Evolutionary conservation across 2,797 vertebrate species (phyloP), one percentile per base, ranked within the genome.

Genomic region (Tachyglossus aculeatus): DNA sequence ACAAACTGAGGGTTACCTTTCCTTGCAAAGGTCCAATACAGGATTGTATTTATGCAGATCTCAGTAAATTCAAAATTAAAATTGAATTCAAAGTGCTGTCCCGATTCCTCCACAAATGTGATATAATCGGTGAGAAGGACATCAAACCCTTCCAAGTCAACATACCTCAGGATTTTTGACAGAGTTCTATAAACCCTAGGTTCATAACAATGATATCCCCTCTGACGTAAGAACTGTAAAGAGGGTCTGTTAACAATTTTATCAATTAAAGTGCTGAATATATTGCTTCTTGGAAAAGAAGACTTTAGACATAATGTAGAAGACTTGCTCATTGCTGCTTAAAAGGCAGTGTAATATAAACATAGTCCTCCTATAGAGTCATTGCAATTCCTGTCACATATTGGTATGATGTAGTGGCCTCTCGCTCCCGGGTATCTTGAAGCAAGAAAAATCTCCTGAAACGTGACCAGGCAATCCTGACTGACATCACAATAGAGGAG

Each of bases 1-100:
- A 89, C 88, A 40, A 89, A 83, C 33, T 81, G 76, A 37, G 84
- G 81, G 32, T 81, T 86, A 36, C 71, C 67, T 71, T 81, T 86
- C 54, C 80, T 81, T 36, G 80, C 79, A 13, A 88, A 88, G 57
- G 91, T 77, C 88, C 86, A 90, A 66, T 88, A 79, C n/a, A 89
- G 78, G 71, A 89, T 86, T 31, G 72, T 87, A 67, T 91, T 90
- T 76, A 87, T 80, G 48, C 81, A 89, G 78, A 83, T 83, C 43
- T 87, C 88, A 39, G 83, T 88, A 63, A 90, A 88, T 40, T 90
- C 83, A 38, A 87, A 57, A 36, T 84, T 81, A 65, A 86, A 83
- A 40, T 74, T 74, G 47, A 52, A 59, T 52, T 86, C 74, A 1
- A 88, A 75, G 24, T 39, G 47, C 18, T 80, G 74, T 48, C 80